Conservation (phyloP, 2,113 vertebrate species). For the Brevimyrus niger region DNA sequence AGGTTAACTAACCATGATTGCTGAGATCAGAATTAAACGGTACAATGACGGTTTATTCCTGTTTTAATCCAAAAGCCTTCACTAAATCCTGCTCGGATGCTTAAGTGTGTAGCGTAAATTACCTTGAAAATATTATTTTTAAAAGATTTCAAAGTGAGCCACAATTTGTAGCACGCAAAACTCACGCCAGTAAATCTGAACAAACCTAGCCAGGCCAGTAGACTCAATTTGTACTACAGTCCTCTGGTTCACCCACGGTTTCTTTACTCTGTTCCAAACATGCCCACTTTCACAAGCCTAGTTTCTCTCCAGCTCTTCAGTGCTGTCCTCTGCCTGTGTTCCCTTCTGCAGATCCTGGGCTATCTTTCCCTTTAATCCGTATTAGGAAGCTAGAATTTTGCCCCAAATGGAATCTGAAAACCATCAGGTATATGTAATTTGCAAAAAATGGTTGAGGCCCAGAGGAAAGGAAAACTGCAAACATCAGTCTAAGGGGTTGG, state of each 20-base stretch:
- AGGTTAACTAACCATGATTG: not conserved
- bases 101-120: not conserved
- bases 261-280: not conserved
- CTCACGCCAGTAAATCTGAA: not conserved
- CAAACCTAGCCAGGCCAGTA: not conserved
- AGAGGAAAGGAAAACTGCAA: not conserved
- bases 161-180: not conserved
- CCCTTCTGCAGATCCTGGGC: not conserved
- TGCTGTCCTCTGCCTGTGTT: not conserved
- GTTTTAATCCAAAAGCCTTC: not conserved
- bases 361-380: not conserved
- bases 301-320: not conserved
- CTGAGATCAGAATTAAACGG: not conserved
- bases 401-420: not conserved
- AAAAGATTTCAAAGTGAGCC: not conserved
- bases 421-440: not conserved
- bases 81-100: not conserved
- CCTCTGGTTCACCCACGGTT: not conserved
- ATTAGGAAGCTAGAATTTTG: not conserved
- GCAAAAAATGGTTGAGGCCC: not conserved
- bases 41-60: not conserved
- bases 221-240: not conserved
- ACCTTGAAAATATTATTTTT: not conserved
- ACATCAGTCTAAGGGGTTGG: not conserved
- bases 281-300: not conserved